Conservation (phyloP, 2,797 vertebrate genomes). For the Darevskia nairensis region DNA sequence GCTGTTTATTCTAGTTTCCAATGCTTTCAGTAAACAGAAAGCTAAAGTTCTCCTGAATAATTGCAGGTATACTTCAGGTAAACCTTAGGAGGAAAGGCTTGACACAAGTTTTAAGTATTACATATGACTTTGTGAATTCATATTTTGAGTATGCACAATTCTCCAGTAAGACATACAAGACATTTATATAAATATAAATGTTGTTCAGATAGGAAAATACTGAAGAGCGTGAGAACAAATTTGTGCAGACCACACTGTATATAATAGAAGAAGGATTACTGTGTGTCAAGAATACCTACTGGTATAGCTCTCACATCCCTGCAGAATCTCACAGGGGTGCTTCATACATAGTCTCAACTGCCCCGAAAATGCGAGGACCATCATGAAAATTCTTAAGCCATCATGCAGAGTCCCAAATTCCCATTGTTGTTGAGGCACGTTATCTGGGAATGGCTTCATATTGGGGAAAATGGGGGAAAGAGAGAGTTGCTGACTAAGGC, state of each 20-base stretch:
- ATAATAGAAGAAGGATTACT: too few relatives aligned
- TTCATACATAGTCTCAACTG: too few relatives aligned
- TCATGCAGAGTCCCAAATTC: too few relatives aligned
- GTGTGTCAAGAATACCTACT: neutral
- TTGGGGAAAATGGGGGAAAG: too few relatives aligned
- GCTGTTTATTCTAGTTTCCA: conserved; percentile 52
- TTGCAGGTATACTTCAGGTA: neutral
- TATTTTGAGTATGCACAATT: neutral
- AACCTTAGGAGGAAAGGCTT: neutral
- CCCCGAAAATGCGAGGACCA: too few relatives aligned
- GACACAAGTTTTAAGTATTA: neutral
- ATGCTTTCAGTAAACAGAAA: conserved; percentile 60
- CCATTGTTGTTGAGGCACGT: too few relatives aligned
- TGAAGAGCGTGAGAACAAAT: neutral
- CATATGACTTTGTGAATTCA: neutral
- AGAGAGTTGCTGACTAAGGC: too few relatives aligned
- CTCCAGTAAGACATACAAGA: neutral
- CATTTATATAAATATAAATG: neutral
- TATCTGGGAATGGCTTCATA: too few relatives aligned
- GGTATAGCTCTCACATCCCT: neutral
- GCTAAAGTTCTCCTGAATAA: conserved; percentile 52
- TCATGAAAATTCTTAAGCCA: too few relatives aligned
- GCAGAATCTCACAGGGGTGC: neutral
- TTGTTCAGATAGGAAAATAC: neutral
- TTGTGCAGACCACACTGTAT: neutral